These are phyloP conservation scores for Varroa destructor DNA, from an alignment of 1,140 invertebrate species.

Conservation along the genomic window DNA sequence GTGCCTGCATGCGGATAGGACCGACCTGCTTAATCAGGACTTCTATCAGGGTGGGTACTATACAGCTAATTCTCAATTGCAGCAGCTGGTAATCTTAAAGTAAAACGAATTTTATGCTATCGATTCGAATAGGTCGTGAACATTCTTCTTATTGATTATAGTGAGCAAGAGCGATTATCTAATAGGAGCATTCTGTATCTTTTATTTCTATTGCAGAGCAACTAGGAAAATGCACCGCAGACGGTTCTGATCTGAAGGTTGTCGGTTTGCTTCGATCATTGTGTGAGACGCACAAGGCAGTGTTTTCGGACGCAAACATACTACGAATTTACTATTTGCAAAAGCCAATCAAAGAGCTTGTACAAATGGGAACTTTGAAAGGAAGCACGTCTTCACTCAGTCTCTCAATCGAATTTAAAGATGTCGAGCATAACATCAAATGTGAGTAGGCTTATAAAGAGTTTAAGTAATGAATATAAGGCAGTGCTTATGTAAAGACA, in stretches of 20 bases:
- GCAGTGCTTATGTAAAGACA: neutral
- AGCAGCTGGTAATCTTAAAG: conserved; percentile 40
- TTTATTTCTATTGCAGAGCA: conserved; percentile 46
- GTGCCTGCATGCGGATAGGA: conserved; percentile 60
- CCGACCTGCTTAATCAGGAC: conserved; percentile 67
- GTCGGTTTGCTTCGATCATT: conserved; percentile 67
- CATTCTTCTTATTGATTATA: too few species aligned
- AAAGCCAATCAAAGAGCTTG: conserved; percentile 5
- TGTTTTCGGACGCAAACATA: conserved; percentile 67
- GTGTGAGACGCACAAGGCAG: conserved; percentile 63
- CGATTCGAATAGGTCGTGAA: too few species aligned
- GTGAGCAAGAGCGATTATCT: too few species aligned
- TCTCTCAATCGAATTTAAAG: conserved; percentile 40
- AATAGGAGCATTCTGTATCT: neutral
- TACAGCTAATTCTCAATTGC: neutral
- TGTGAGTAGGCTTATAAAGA: conserved; percentile 32
- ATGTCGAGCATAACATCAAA: conserved; percentile 43
- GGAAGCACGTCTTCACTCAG: conserved; percentile 40
- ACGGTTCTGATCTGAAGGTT: conserved; percentile 53
- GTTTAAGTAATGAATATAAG: conserved; percentile 27
- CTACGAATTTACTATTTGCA: conserved; percentile 43
- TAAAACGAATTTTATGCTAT: conserved; percentile 41
- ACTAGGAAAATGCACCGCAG: conserved; percentile 54
- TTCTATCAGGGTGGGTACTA: conserved; percentile 46
- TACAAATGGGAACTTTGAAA: conserved; percentile 37